These are phyloP conservation scores for Himalopsyche anomala DNA, from an alignment of 2,888 invertebrate genomes.

Conservation along the genomic window DNA sequence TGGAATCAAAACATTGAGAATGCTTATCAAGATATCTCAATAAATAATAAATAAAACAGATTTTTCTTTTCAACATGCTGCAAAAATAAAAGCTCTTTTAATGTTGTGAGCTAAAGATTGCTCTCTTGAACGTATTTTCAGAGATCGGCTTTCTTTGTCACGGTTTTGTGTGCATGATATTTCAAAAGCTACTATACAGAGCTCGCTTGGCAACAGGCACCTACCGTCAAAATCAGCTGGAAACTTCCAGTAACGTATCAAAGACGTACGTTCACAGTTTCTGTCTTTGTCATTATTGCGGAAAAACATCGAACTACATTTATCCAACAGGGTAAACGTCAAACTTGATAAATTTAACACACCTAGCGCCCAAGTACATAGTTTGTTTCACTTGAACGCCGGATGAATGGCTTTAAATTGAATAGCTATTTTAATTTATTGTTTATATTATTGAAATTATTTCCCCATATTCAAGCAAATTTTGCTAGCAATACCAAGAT, in stretches of 20 bases:
- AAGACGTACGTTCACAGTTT: conserved; percentile 3
- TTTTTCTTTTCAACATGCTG: background rate
- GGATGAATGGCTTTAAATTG: too few species aligned
- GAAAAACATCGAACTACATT: background rate
- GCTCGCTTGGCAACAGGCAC: conserved; percentile 59
- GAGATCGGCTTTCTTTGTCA: conserved; percentile 58
- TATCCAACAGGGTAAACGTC: background rate
- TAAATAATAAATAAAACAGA: background rate
- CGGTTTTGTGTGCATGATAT: background rate
- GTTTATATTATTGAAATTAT: too few species aligned
- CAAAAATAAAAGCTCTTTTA: background rate
- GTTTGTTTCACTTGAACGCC: too few species aligned
- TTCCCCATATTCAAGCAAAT: too few species aligned
- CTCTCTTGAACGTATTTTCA: conserved; percentile 32
- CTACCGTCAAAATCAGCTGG: conserved; percentile 61
- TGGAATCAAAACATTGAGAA: conserved; percentile 14
- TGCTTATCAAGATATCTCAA: background rate
- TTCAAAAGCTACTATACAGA: conserved; percentile 32
- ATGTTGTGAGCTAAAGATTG: background rate
- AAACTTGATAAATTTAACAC: background rate
- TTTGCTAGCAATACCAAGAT: too few species aligned
- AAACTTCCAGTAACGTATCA: background rate
- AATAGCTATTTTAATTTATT: too few species aligned
- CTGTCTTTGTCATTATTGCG: background rate
- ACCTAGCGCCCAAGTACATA: too few species aligned